Percentiles rank a stretch among this genome's conserved stretches.
Conservation (phyloP, 2,888 invertebrate species). For the Hemaris fuciformis region DNA sequence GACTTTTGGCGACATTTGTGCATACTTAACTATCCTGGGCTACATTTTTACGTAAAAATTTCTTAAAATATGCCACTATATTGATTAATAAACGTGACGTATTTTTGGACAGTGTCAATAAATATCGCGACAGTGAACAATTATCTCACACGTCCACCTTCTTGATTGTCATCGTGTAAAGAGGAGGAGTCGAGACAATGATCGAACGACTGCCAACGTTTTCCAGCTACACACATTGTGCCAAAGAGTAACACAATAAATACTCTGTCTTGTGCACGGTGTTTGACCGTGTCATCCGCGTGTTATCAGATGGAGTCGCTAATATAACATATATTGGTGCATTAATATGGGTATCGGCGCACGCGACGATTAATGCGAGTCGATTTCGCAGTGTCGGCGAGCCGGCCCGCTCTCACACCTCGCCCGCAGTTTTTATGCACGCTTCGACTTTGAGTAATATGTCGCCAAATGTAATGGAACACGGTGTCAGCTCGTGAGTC, state of each 20-base stretch:
- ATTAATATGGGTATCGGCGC: constrained; percentile 28
- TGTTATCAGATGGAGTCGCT: constrained; percentile 26
- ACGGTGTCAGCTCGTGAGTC: not conserved
- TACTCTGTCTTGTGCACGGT: not conserved
- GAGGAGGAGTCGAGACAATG: constrained; percentile 23
- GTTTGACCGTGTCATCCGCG: constrained; percentile 16
- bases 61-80: not conserved
- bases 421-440: not conserved
- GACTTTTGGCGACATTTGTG: too few species aligned
- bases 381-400: constrained; percentile 27
- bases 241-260: not conserved
- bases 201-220: not conserved
- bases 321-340: constrained; percentile 32
- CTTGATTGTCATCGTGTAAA: constrained; percentile 23
- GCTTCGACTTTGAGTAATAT: not conserved
- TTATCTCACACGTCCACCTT: constrained; percentile 24
- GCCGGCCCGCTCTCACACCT: not conserved
- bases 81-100: not conserved
- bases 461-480: not conserved
- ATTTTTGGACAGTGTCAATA: not conserved
- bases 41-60: too few species aligned
- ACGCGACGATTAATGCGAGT: constrained; percentile 25
- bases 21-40: too few species aligned
- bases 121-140: constrained; percentile 1
- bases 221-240: not conserved